Conservation (phyloP, 2,888 invertebrate species). For the Baronia brevicornis region DNA sequence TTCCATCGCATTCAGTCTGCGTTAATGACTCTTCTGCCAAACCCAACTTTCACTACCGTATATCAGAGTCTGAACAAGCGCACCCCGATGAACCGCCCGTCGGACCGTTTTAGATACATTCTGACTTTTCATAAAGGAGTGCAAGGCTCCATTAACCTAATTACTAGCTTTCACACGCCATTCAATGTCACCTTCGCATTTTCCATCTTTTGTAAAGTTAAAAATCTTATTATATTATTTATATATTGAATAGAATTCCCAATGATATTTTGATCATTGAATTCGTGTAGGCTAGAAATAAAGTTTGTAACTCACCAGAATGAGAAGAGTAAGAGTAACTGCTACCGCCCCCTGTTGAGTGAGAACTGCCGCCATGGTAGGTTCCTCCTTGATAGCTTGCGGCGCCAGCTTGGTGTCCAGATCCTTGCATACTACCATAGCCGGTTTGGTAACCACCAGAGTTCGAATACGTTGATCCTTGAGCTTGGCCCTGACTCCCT, state of each 20-base stretch:
- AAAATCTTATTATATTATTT: background rate
- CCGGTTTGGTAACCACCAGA: constrained; percentile 22
- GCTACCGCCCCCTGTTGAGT: constrained; percentile 30
- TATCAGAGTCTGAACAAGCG: no score
- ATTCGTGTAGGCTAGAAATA: background rate
- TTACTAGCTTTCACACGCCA: no score
- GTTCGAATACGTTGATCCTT: constrained; percentile 22
- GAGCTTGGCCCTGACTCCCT: constrained; percentile 21
- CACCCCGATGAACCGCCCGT: no score
- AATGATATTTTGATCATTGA: background rate
- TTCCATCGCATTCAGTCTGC: no score
- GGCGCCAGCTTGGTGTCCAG: constrained; percentile 21
- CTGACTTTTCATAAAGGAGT: no score
- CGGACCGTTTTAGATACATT: no score
- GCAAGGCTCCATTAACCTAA: no score
- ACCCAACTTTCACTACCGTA: no score
- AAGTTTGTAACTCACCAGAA: constrained; percentile 47
- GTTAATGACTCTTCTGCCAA: no score
- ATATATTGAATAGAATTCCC: background rate
- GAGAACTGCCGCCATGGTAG: constrained; percentile 21
- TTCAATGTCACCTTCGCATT: no score
- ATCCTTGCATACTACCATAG: constrained; percentile 20
- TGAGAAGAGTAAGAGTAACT: constrained; percentile 55
- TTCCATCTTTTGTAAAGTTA: background rate
- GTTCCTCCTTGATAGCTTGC: constrained; percentile 16